phyloP scores from a whole-genome alignment of 2,113 vertebrate species.

The Erinaceus europaeus region DNA sequence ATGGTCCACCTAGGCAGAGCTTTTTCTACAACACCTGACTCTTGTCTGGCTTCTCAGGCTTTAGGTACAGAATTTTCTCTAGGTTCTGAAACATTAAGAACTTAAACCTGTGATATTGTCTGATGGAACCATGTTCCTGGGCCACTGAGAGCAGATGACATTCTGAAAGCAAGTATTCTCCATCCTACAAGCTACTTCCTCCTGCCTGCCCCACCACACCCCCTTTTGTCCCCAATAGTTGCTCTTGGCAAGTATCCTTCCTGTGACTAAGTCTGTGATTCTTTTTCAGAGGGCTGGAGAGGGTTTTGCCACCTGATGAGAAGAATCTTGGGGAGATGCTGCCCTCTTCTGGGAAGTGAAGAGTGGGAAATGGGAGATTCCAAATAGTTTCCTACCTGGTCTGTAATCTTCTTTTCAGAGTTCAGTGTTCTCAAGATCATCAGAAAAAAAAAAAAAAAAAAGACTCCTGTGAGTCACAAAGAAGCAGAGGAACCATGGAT shows the following conservation, averaged over 20 bases:
- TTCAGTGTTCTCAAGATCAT: background rate
- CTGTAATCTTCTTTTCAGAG: background rate
- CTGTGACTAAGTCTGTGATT: background rate
- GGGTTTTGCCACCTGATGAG: background rate
- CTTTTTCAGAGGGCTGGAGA: background rate
- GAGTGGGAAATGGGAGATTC: conserved; percentile 6
- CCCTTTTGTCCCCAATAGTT: background rate
- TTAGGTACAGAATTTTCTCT: background rate
- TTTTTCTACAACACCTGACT: background rate
- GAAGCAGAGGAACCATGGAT: background rate
- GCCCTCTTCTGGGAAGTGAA: conserved; percentile 80
- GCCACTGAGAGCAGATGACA: background rate
- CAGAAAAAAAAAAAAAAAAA: background rate
- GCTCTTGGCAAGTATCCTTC: background rate
- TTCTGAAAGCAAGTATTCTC: background rate
- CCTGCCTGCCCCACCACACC: background rate
- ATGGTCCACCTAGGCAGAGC: background rate
- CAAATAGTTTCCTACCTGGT: background rate
- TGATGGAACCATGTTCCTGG: background rate
- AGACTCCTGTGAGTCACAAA: background rate
- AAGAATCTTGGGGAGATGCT: conserved; percentile 75
- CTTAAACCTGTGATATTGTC: background rate
- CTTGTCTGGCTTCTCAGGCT: background rate
- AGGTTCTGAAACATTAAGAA: background rate
- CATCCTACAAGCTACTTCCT: background rate